A percentile compares a stretch with the other conserved stretches of the same genome.
Evolutionary conservation across 2,888 invertebrate species (phyloP).

Genomic region (Tipula helvola): DNA sequence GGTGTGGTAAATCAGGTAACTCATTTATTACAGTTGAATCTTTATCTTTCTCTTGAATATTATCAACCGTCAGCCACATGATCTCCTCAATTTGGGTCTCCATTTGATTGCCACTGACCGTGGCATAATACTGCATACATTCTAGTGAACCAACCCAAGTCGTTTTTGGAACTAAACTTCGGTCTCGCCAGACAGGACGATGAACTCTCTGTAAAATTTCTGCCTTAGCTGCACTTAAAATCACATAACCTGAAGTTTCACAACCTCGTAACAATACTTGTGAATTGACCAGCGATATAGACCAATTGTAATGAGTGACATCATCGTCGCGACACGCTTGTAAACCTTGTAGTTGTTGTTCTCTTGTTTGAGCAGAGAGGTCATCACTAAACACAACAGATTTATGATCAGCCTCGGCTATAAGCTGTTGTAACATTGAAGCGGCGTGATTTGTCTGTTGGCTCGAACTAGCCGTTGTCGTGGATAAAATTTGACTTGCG

Average conservation of each 20-base stretch:
- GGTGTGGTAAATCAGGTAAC: conserved; percentile 72
- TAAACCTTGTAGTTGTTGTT: conserved; percentile 69
- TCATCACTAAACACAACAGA: conserved; percentile 95
- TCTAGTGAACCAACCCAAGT: conserved; percentile 92
- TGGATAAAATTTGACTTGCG: conserved; percentile 18
- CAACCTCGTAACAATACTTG: conserved; percentile 83
- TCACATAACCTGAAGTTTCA: conserved; percentile 94
- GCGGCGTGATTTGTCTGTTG: conserved; percentile 63
- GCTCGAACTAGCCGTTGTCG: conserved; percentile 26
- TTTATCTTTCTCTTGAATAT: conserved; percentile 75
- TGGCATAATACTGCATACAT: conserved; percentile 99
- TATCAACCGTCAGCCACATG: conserved; percentile 90
- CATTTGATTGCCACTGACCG: conserved; percentile 63
- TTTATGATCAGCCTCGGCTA: conserved; percentile 86
- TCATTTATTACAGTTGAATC: conserved; percentile 66
- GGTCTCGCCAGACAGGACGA: conserved; percentile 77
- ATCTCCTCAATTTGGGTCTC: conserved; percentile 67
- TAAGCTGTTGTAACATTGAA: conserved; percentile 76
- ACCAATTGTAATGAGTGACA: conserved; percentile 86
- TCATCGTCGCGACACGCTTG: conserved; percentile 84
- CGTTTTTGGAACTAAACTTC: conserved; percentile 80
- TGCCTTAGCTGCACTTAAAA: conserved; percentile 91
- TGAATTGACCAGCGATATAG: conserved; percentile 52
- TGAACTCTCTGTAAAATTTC: conserved; percentile 84
- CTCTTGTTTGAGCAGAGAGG: conserved; percentile 59